Base-by-base conservation (phyloP, 2,888 invertebrate genomes). In the Lypha dubia region DNA sequence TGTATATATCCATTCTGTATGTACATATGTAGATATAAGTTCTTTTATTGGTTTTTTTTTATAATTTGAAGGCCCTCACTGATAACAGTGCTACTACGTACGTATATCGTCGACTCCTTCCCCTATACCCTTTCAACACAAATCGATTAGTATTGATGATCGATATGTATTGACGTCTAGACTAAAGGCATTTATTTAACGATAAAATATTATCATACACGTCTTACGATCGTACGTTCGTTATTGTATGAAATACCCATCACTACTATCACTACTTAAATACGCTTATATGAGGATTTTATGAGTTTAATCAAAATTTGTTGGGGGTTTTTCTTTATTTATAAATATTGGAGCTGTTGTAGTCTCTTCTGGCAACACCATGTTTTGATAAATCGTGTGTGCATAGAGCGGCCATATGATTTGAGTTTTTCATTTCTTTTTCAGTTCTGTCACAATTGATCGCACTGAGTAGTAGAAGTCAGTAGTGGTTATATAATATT, bases 371-470 rank as follows among this genome's bases (percentile, higher is more conserved):
- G 79, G 79, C 79, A 79, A 67, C 79, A 49, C 79, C 49, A 20
- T 11, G n/a, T 28, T 76, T 65, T 46, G 56, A 73, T 73, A 65
- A 65, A 17, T 38, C 49, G 70, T 58, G 17, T 75, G 70, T 75
- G 53, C 67, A 74, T 58, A 82, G 75, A 82, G 81, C 75, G 75
- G 81, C 81, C 81, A 82, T 82, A 82, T 82, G 81, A 70, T 63
- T 74, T 82, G 22, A 49, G 68, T 41, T 51, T 49, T 77, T 77
- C 60, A 68, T 75, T 70, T 75, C 56, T 73, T 62, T 63, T 65
- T 81, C 49, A 76, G 81, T 76, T 70, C 75, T 82, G 81, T 82
- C 81, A 81, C 75, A 82, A 82, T 82, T 82, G 76, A 76, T 82
- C 81, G 75, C 68, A 82, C 81, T 76, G 75, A 65, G 73, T 58